Evolutionary conservation across 2,797 vertebrate species (phyloP).

Genomic region (Micrastur ruficollis): DNA sequence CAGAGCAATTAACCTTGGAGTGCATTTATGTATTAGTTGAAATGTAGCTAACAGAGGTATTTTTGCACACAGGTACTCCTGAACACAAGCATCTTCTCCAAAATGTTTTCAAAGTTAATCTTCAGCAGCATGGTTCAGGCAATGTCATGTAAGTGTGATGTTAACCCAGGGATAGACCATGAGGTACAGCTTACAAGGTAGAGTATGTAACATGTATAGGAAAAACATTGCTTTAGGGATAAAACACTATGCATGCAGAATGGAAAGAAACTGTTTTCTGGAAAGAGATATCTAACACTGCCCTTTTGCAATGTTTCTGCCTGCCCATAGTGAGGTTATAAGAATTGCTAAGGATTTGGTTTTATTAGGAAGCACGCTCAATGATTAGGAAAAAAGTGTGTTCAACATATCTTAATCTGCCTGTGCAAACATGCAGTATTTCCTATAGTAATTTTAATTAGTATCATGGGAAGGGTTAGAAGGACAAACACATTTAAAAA

Average conservation of each 20-base stretch:
- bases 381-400: neutral
- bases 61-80: neutral
- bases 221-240: neutral
- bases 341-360: neutral
- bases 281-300: accelerated
- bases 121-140: neutral
- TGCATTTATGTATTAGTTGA: neutral
- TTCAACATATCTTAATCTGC: neutral
- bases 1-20: neutral
- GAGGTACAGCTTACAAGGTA: neutral
- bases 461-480: neutral
- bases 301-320: neutral
- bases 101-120: neutral
- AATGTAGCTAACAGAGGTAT: neutral
- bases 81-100: neutral
- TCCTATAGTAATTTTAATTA: neutral
- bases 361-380: neutral
- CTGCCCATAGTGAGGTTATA: neutral
- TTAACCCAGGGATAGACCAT: neutral
- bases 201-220: neutral
- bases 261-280: neutral
- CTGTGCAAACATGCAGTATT: neutral
- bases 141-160: neutral
- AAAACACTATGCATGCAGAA: neutral
- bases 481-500: neutral